These are phyloP conservation scores for Potorous gilbertii DNA, from an alignment of 2,797 vertebrate genomes.

Conservation along the genomic window DNA sequence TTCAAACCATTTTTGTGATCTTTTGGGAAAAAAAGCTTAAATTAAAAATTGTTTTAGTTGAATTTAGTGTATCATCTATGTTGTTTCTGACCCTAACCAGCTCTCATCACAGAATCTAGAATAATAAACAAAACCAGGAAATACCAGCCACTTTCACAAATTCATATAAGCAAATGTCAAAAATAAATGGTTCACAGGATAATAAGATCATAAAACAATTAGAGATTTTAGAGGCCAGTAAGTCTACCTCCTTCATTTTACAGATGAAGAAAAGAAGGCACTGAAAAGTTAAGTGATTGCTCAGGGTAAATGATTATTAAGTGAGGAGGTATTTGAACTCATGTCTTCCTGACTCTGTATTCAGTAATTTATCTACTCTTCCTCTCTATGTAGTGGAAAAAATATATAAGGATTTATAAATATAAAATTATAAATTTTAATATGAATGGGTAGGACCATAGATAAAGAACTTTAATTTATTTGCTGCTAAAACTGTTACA, in stretches of 20 bases:
- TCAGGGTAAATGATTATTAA: neutral
- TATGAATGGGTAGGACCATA: constrained; percentile 22
- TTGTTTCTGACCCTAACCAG: constrained; percentile 36
- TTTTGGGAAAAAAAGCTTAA: neutral
- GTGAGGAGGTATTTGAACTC: neutral
- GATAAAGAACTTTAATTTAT: constrained; percentile 26
- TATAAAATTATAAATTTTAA: neutral
- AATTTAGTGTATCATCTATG: constrained; percentile 34
- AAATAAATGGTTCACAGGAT: constrained; percentile 35
- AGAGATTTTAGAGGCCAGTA: neutral
- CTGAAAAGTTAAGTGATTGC: neutral
- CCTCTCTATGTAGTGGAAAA: neutral
- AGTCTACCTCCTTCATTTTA: neutral
- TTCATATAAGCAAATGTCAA: constrained; percentile 54
- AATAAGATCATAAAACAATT: neutral
- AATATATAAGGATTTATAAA: constrained; percentile 31
- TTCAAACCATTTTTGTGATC: neutral
- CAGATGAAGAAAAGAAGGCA: neutral
- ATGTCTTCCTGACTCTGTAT: neutral
- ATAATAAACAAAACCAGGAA: constrained; percentile 33
- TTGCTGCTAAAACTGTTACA: constrained; percentile 48
- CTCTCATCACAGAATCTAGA: neutral
- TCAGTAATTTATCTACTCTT: neutral
- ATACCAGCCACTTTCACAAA: constrained; percentile 41
- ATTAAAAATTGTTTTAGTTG: constrained; percentile 4